Percentiles rank a stretch among this genome's conserved stretches.
Conservation (phyloP, 2,888 invertebrate species). For the Erannis defoliaria region DNA sequence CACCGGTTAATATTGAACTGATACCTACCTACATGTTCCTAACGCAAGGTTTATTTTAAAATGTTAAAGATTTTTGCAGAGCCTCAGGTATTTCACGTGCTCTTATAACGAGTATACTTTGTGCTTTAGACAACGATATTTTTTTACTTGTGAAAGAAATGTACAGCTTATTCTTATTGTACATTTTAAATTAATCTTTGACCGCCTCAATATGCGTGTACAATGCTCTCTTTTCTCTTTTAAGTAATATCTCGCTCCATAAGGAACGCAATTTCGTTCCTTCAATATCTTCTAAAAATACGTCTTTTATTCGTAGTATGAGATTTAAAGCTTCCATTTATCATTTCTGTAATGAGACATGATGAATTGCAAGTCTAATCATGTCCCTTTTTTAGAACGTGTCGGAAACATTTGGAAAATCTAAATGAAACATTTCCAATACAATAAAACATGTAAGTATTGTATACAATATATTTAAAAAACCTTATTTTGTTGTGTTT, state of each 20-base stretch:
- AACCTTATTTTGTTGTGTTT: slow-evolving; percentile 33
- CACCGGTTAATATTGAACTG: slow-evolving; percentile 9
- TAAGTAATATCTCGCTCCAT: slow-evolving; percentile 11
- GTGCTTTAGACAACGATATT: not conserved
- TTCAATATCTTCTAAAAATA: slow-evolving; percentile 38
- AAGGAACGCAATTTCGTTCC: slow-evolving; percentile 46
- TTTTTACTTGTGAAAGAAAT: not conserved
- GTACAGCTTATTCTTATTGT: not conserved
- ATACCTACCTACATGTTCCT: slow-evolving; percentile 3
- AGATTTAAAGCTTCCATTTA: slow-evolving; percentile 58
- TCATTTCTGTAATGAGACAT: slow-evolving; percentile 63
- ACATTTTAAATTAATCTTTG: slow-evolving; percentile 25
- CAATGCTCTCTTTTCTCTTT: slow-evolving; percentile 4
- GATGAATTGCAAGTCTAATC: slow-evolving; percentile 58
- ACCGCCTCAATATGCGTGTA: slow-evolving; percentile 3
- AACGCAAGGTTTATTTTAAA: not conserved
- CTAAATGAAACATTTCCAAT: slow-evolving; percentile 43
- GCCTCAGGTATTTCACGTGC: slow-evolving; percentile 40
- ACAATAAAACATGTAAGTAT: slow-evolving; percentile 51
- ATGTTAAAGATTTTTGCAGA: slow-evolving; percentile 8
- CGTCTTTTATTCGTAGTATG: slow-evolving; percentile 23
- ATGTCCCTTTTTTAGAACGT: slow-evolving; percentile 36
- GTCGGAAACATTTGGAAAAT: slow-evolving; percentile 19
- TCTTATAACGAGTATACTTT: slow-evolving; percentile 1
- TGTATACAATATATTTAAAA: slow-evolving; percentile 12